Percentiles rank a stretch among this genome's conserved stretches.
Conservation (phyloP, 2,888 invertebrate species). For the Ennomos fuscantarius region DNA sequence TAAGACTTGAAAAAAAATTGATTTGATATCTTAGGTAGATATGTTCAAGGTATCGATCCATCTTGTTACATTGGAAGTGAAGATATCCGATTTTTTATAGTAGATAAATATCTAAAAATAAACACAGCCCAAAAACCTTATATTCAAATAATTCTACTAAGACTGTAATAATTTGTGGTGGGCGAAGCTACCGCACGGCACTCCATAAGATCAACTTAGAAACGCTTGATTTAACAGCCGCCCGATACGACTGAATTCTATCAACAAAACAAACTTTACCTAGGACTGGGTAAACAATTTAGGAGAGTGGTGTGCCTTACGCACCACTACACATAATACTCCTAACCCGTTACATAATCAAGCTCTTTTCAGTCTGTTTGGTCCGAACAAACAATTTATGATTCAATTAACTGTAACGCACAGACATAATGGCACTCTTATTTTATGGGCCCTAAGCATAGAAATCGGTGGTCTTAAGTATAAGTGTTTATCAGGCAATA, state of each 20-base stretch:
- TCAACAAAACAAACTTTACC: constrained; percentile 50
- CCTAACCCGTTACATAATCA: constrained; percentile 32
- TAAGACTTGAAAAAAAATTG: too few relatives aligned
- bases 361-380: constrained; percentile 28
- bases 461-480: not conserved
- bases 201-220: constrained; percentile 21
- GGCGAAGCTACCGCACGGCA: constrained; percentile 13
- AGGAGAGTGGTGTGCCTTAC: constrained; percentile 41
- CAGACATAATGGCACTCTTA: constrained; percentile 15
- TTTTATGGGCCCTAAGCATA: constrained; percentile 2
- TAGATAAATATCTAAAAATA: not conserved
- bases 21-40: too few relatives aligned
- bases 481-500: constrained; percentile 16
- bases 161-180: too few relatives aligned
- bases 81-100: too few relatives aligned
- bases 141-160: too few relatives aligned
- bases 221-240: constrained; percentile 29
- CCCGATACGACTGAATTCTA: constrained; percentile 38
- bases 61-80: too few relatives aligned
- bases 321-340: constrained; percentile 34
- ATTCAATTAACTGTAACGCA: constrained; percentile 28
- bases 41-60: too few relatives aligned
- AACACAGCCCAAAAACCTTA: not conserved
- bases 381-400: constrained; percentile 33
- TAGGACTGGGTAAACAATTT: constrained; percentile 49